Evolutionary conservation across 2,888 invertebrate genomes (phyloP), one percentile per base, ranked within the genome.

Genomic region (Oscheius sp.): DNA sequence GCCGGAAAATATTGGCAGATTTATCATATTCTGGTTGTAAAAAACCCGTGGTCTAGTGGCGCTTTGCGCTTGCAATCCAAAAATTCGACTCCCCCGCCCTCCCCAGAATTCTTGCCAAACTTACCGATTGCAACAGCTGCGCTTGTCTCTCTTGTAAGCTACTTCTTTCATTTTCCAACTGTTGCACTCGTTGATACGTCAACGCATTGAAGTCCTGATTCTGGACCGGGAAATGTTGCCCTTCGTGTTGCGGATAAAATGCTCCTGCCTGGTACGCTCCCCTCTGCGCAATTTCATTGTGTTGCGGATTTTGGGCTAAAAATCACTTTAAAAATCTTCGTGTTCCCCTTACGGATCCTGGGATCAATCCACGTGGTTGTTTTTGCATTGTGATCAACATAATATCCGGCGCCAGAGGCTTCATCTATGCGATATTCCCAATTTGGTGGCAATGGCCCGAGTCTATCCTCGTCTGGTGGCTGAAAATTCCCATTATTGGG

Each of bases 361-460:
- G 81, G 81, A 72, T 81, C 81, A 35, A 59, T 70, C 81, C 81
- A 81, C 1, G 77, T 77, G 2, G 81, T 81, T 1, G 77, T 77
- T 41, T 79, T 77, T 13, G 77, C 75, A 29, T 77, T 77, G 49
- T 81, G 81, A 56, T 81, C 78, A 56, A 75, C 78, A 58, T 74
- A 81, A 43, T 81, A 81, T 12, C 75, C 61, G 45, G 74, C 56
- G 23, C 81, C 81, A 9, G 3, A n/a, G 16, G 73, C 73, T 41
- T 75, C 77, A 55, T 81, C 81, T 43, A 72, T 72, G 43, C 77
- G 73, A 6, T 73, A 41, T 59, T 81, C 81, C 81, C 81, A 81
- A 25, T 78, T 78, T 25, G 64, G 75, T 1, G 81, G 81, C 53
- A 81, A 68, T 23, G 76, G 76, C 0, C 74, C 64, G 9, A 77